Conservation (phyloP, 2,113 vertebrate species). For the Semnopithecus entellus region DNA sequence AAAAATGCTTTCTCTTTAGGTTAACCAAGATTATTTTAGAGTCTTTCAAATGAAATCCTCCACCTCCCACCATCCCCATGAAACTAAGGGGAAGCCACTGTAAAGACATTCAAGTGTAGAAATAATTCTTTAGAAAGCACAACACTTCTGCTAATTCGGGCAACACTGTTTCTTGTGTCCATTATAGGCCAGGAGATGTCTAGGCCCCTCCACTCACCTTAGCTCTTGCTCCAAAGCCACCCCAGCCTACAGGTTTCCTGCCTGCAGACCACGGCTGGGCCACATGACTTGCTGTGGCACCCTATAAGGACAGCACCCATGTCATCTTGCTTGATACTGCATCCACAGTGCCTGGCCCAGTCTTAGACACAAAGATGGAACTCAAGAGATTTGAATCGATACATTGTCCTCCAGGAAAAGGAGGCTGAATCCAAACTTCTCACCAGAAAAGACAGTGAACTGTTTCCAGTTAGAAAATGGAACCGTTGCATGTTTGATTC, state of each 20-base stretch:
- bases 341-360: background rate
- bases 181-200: background rate
- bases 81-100: background rate
- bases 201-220: background rate
- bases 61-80: too few relatives aligned
- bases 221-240: background rate
- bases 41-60: background rate
- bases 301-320: background rate
- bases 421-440: background rate
- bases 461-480: background rate
- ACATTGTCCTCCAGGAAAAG: too few relatives aligned
- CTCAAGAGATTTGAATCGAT: background rate
- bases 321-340: background rate
- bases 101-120: background rate
- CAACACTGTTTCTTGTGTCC: background rate
- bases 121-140: background rate
- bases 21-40: background rate
- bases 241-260: background rate
- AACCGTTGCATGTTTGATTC: background rate
- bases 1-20: background rate
- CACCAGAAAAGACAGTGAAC: background rate
- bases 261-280: too few relatives aligned
- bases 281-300: background rate
- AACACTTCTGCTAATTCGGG: background rate
- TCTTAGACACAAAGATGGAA: background rate